Base-by-base conservation (phyloP, 2,888 invertebrate species). In the Apamea crenata region DNA sequence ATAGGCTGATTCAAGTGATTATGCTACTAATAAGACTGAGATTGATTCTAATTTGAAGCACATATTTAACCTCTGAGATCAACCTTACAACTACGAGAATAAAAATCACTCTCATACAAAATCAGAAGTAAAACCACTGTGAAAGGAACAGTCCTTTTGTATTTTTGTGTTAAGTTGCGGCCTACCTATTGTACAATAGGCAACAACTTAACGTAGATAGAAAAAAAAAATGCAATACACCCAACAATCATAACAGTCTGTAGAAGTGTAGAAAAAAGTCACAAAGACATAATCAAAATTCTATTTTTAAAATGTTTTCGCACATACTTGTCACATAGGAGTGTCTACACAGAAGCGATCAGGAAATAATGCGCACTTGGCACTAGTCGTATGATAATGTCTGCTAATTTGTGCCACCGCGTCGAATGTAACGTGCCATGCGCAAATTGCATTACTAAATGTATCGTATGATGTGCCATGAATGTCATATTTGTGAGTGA, bases 351-450 rank as follows among this genome's bases (percentile, higher is more conserved):
- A 50, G 12, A 68, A 67, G 66, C 16, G 47, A 88, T 78, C 79
- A 90, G 87, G 87, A 90, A 90, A 87, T 85, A 83, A 75, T 82
- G 81, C 88, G 88, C 81, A 85, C 77, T 89, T 89, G 87, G 89
- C 87, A 75, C 70, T 65, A 40, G 61, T 29, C 74, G 67, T 59
- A 76, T 67, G 80, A 40, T 83, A 87, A 86, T 84, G 50, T 80
- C 67, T 84, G 81, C 81, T 90, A 89, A 89, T 89, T 88, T 71
- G 78, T 84, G 83, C 82, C 83, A 88, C 69, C 71, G 61, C 56
- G 78, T 66, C 78, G 65, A 75, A 68, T 67, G 59, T 79, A 29
- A 67, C 75, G 66, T 80, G 68, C 25, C 32, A 61, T 68, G 87
- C 77, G 84, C 75, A 53, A 84, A 84, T 84, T 88, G 76, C 61